Evolutionary conservation across 2,888 invertebrate species (phyloP), one percentile per base, ranked within the genome.

Genomic region (Argyresthia albistria): DNA sequence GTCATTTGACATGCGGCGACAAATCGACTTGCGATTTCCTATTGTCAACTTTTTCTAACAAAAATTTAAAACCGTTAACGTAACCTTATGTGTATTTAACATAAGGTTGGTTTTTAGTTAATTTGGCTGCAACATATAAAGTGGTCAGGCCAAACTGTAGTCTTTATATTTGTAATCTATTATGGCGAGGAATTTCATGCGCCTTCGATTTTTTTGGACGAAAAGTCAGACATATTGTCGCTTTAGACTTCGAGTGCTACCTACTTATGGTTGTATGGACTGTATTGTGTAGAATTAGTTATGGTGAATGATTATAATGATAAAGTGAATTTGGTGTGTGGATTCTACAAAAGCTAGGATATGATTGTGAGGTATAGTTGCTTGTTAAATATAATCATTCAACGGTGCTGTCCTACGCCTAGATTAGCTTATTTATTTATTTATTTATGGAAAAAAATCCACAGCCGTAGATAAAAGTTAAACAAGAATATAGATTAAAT

Each of bases 1-100:
- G 63, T 67, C 73, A 69, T 80, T 79, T 74, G 78, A 77, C 73
- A 76, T 73, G 73, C 74, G 75, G 80, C 80, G 80, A 80, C 81
- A 82, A 83, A 83, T 81, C 76, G 73, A 64, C 69, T 75, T 59
- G 59, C 60, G 59, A 50, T 43, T 43, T 12, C 52, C 57, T 39
- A 53, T 59, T 60, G 59, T 59, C 51, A 57, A 51, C 39, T 47
- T 11, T 54, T 51, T 48, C 42, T 49, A 46, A 36, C 43, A 46
- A 1, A 35, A 36, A 49, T 15, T 39, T n/a, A 1, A n/a, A 6
- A 39, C 39, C 39, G n/a, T n/a, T 39, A 9, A 39, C 39, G 39
- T 3, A 39, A 39, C 39, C n/a, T n/a, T 39, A 8, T 6, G 25
- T 39, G 3, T n/a, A 3, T 9, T 39, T 6, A 1, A 4, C 3